Base-by-base conservation (phyloP, 2,797 vertebrate species). In the Leptoclinus maculatus region DNA sequence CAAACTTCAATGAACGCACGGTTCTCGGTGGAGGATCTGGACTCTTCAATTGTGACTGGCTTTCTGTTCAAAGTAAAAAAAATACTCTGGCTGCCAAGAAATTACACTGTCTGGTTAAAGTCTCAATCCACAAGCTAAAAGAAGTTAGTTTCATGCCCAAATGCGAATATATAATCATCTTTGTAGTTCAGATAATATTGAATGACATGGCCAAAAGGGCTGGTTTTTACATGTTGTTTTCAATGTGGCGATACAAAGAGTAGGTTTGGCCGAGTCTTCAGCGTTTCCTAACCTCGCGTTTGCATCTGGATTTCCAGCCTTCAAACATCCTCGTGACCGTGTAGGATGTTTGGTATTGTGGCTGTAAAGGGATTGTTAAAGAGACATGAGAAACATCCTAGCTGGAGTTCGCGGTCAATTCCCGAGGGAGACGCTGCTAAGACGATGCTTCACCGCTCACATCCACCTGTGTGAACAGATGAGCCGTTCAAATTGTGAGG, bases 401-500 rank as follows among this genome's bases (percentile, higher is more conserved):
- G 66, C 63, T 57, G 19, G 59, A 77, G 56, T 41, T 76, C 47
- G n/a, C 29, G 2, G 41, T 59, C 53, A 53, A 83, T 60, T 79
- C 81, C 78, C 19, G 0, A 23, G 45, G 41, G 85, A 84, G 57
- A 63, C 21, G 14, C 45, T 29, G 66, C 25, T 58, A 59, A 82
- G 74, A 79, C 7, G 9, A 83, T 71, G 45, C 63, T 78, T 80
- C 74, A 45, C 68, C 56, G 25, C 69, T 73, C 71, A 73, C 60
- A 74, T 89, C 84, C 86, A 93, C 88, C 91, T 89, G 87, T 71
- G 89, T 71, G 82, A 84, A 85, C 67, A 47, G 81, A 88, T 83
- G 86, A 91, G 80, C 76, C 77, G 2, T 88, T 84, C 56, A 90
- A 90, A 92, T 89, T 73, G 76, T 10, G 51, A 83, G 84, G 80